phyloP scores from a whole-genome alignment of 1,140 invertebrate species.

The Drosophila orosa region DNA sequence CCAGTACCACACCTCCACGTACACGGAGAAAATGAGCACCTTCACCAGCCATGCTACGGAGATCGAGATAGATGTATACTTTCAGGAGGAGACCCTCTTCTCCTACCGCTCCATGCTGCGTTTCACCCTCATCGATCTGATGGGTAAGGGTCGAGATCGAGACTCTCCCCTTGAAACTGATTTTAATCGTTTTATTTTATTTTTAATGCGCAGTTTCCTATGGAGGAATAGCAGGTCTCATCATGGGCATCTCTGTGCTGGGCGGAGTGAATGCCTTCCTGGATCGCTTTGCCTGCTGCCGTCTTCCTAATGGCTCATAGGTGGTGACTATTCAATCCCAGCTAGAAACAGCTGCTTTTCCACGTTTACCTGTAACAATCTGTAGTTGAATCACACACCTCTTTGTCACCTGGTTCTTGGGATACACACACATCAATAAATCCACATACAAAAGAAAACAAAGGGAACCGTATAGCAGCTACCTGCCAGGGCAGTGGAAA shows the following conservation, averaged over 20 bases:
- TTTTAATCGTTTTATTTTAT: neutral
- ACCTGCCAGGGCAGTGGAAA: conserved; percentile 65
- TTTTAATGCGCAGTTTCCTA: conserved; percentile 51
- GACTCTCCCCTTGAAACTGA: neutral
- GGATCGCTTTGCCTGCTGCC: conserved; percentile 54
- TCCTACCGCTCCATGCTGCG: conserved; percentile 69
- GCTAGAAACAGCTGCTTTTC: conserved; percentile 38
- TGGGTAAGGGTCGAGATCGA: conserved; percentile 40
- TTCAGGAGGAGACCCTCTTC: conserved; percentile 72
- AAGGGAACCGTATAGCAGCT: conserved; percentile 31
- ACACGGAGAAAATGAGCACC: conserved; percentile 49
- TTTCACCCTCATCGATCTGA: conserved; percentile 67
- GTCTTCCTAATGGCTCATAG: conserved; percentile 12
- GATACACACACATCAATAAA: conserved; percentile 20
- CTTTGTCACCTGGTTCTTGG: conserved; percentile 4
- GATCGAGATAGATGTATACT: conserved; percentile 66
- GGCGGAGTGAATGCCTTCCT: conserved; percentile 58
- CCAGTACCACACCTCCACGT: conserved; percentile 63
- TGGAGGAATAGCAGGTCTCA: conserved; percentile 71
- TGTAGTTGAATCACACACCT: conserved; percentile 29
- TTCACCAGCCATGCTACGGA: neutral
- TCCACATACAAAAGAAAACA: conserved; percentile 20
- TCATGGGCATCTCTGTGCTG: conserved; percentile 66
- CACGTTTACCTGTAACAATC: conserved; percentile 46
- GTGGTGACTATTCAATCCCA: too few relatives aligned